Evolutionary conservation across 64 coral and sea anemone genomes (phyloP).

Genomic region (Montipora foliosa): DNA sequence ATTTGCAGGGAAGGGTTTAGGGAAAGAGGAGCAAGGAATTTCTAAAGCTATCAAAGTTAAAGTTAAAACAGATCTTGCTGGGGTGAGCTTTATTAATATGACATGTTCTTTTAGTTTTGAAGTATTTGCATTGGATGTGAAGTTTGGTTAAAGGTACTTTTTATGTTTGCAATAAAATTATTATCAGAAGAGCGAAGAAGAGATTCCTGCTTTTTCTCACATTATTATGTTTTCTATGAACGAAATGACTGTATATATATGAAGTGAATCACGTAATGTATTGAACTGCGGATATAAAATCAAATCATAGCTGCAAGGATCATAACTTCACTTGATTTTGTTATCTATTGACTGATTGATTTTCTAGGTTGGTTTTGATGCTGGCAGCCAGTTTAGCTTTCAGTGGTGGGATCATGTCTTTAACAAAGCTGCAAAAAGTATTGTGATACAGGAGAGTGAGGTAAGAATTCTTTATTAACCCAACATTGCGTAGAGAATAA

Average conservation of each 20-base stretch:
- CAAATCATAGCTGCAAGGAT: no score
- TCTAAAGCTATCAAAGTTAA: slow-evolving; percentile 94
- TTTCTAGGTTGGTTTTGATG: slow-evolving; percentile 84
- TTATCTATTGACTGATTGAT: neutral
- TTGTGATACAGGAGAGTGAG: slow-evolving; percentile 84
- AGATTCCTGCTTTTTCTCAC: no score
- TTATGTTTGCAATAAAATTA: no score
- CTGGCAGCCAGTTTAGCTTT: slow-evolving; percentile 90
- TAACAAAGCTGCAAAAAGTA: slow-evolving; percentile 92
- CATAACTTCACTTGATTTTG: no score
- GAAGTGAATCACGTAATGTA: no score
- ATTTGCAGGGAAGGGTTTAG: slow-evolving; percentile 93
- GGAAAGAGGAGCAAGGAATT: slow-evolving; percentile 95
- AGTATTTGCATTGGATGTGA: neutral
- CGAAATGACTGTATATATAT: no score
- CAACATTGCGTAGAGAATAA: no score
- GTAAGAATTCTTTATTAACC: slow-evolving; percentile 27
- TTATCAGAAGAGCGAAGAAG: no score
- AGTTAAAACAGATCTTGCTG: slow-evolving; percentile 87
- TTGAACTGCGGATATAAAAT: no score
- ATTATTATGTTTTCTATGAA: no score
- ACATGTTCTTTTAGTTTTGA: neutral
- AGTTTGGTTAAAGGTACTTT: no score
- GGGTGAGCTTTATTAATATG: slow-evolving; percentile 56
- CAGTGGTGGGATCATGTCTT: slow-evolving; percentile 99